These are phyloP conservation scores for Bugula neritina DNA, from an alignment of 2,888 invertebrate genomes.

Conservation along the genomic window DNA sequence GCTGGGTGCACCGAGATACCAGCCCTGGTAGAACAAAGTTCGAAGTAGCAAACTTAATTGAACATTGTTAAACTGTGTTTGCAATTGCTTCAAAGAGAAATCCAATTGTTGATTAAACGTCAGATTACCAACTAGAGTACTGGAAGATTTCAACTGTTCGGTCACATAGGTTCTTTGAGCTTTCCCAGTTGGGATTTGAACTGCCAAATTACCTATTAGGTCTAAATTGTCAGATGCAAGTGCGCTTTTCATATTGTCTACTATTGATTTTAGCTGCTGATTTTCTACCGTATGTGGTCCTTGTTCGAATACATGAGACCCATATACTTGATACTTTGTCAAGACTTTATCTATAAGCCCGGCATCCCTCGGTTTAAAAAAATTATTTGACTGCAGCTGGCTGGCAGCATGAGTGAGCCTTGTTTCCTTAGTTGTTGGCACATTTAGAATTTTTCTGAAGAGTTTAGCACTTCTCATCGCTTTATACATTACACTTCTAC, in stretches of 20 bases:
- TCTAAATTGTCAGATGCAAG: background rate
- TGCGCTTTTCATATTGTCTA: background rate
- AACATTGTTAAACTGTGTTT: background rate
- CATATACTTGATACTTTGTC: background rate
- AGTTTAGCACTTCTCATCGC: too few species aligned
- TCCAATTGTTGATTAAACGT: background rate
- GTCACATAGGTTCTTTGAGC: background rate
- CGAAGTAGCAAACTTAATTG: background rate
- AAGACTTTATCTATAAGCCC: too few species aligned
- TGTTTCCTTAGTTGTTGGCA: too few species aligned
- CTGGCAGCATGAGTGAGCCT: too few species aligned
- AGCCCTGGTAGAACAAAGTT: background rate
- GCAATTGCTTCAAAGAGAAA: background rate
- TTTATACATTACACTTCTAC: too few species aligned
- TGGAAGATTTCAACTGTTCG: background rate
- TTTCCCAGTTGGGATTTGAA: background rate
- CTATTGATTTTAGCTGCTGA: background rate
- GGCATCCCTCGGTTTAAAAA: too few species aligned
- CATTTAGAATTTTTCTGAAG: too few species aligned
- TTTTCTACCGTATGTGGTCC: background rate
- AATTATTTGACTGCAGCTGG: too few species aligned
- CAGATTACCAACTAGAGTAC: background rate
- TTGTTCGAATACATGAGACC: background rate
- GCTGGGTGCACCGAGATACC: background rate
- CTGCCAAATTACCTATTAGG: background rate